Evolutionary conservation across 1,140 invertebrate genomes (phyloP).

Genomic region (Halictus rubicundus): DNA sequence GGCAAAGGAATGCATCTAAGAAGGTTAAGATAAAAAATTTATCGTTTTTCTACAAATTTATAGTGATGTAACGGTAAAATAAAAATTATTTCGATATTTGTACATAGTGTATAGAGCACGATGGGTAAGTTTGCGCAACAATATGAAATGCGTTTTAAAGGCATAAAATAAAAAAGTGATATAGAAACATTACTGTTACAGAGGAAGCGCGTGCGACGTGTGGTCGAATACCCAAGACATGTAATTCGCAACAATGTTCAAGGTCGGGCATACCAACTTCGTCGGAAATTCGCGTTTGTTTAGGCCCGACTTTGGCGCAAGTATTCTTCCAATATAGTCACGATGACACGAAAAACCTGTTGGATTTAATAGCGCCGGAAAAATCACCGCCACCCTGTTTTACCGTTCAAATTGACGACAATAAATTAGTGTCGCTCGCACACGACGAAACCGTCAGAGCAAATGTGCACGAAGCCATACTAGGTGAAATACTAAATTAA

Average conservation of each 20-base stretch:
- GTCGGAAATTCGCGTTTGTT: conserved; percentile 41
- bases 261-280: conserved; percentile 43
- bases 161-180: too few species aligned
- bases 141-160: not conserved
- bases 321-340: conserved; percentile 56
- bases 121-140: conserved; percentile 16
- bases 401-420: not conserved
- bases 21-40: conserved; percentile 30
- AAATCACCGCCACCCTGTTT: conserved; percentile 16
- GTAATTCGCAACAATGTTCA: not conserved
- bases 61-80: not conserved
- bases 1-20: conserved; percentile 1
- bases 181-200: not conserved
- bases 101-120: not conserved
- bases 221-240: not conserved
- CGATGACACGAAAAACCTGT: conserved; percentile 40
- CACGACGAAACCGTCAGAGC: conserved; percentile 70
- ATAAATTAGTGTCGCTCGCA: not conserved
- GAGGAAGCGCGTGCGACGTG: too few species aligned
- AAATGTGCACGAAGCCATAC: conserved; percentile 76
- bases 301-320: conserved; percentile 55
- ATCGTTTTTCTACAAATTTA: conserved; percentile 9
- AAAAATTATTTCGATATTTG: not conserved
- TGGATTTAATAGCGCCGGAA: conserved; percentile 60
- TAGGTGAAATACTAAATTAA: conserved; percentile 61